Conservation (phyloP, 2,888 invertebrate genomes). For the Hartigia nigra region DNA sequence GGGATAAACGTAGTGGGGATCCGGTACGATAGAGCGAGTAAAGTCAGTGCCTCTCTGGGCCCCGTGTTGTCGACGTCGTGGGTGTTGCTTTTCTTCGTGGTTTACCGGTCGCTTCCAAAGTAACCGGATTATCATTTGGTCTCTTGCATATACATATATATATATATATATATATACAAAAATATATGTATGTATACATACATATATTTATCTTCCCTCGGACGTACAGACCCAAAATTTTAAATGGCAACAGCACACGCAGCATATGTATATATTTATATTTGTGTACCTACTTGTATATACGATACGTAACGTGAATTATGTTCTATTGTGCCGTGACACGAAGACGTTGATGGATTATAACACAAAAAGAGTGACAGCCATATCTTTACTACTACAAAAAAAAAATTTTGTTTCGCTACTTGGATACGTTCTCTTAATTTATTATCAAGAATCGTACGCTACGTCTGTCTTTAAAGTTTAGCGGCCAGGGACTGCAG, state of each 20-base stretch:
- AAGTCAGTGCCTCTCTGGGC: slow-evolving; percentile 62
- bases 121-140: neutral
- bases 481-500: neutral
- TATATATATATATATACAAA: too few species aligned
- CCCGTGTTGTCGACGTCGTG: slow-evolving; percentile 56
- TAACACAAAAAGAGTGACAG: slow-evolving; percentile 15
- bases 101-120: slow-evolving; percentile 1
- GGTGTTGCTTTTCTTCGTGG: slow-evolving; percentile 29
- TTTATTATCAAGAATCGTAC: neutral
- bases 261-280: neutral
- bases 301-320: neutral
- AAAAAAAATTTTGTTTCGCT: neutral
- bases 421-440: neutral
- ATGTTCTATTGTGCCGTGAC: neutral
- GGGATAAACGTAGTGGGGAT: slow-evolving; percentile 19
- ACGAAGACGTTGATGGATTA: slow-evolving; percentile 13
- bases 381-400: neutral
- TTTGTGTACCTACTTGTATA: neutral
- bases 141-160: neutral
- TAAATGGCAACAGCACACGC: neutral
- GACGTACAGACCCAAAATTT: neutral
- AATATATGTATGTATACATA: neutral
- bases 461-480: neutral
- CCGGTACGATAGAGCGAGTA: neutral
- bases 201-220: neutral